These are phyloP conservation scores for Podarcis lilfordi DNA, from an alignment of 2,797 vertebrate genomes.

Conservation along the genomic window DNA sequence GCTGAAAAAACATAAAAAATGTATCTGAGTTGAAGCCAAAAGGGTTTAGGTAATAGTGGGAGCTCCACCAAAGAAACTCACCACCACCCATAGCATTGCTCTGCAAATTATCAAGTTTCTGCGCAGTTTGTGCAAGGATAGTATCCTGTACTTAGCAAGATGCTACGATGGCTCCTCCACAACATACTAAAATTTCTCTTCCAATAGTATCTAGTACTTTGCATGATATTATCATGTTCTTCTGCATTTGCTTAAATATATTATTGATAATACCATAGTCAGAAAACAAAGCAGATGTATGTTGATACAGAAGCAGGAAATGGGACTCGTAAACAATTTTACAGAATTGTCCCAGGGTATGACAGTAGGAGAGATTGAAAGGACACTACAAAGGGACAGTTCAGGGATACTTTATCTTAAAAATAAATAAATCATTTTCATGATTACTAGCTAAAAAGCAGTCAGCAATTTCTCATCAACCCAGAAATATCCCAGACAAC, in stretches of 20 bases:
- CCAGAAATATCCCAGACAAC: background rate
- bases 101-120: background rate
- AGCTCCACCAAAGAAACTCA: background rate
- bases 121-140: background rate
- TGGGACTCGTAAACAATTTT: background rate
- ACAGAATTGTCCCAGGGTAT: background rate
- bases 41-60: background rate
- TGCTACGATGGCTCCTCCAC: no score
- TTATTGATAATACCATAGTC: background rate
- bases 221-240: background rate
- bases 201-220: no score
- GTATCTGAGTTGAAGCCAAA: background rate
- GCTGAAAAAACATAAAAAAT: background rate
- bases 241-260: background rate
- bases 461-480: background rate
- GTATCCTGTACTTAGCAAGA: background rate
- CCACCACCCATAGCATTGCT: background rate
- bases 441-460: background rate
- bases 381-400: background rate
- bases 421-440: background rate
- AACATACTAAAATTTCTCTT: no score
- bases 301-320: background rate
- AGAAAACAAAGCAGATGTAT: background rate
- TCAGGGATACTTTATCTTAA: background rate
- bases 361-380: background rate